Evolutionary conservation across 2,888 invertebrate genomes (phyloP), one percentile per base, ranked within the genome.

Genomic region (Dyspetes luteomarginatus): DNA sequence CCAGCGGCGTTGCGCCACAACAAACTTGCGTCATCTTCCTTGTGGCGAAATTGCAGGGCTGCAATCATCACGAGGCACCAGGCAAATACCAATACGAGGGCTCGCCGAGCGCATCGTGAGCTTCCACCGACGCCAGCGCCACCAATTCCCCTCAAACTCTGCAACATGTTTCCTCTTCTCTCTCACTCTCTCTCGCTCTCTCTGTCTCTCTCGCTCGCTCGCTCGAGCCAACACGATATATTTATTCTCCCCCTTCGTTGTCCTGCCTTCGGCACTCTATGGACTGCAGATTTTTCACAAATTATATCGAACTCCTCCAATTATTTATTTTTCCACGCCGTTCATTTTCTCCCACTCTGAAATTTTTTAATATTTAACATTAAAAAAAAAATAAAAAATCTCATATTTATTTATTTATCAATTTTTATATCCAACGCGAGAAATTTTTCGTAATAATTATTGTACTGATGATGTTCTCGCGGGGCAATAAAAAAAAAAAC

Each of bases 51-150:
- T 81, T 90, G 91, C 58, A 90, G 87, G 5, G 92, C 90, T 5
- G 92, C 92, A 72, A 93, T 91, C 86, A 93, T 92, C 81, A 93
- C 89, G 78, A 93, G 88, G 71, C 92, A 92, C 93, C 93, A 93
- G 5, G 92, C 90, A 72, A 93, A 89, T 43, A 92, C 90, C 78
- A 93, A 88, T 62, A 93, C 88, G 83, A 93, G 85, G 56, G 93
- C 90, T 80, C 93, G 93, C 41, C 93, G 92, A 80, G 92, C 88
- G 91, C 93, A 93, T 78, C 93, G 90, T 80, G 93, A 90, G 41
- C 89, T 85, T 41, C 89, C 81, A 17, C 85, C 85, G 30, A 85
- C 80, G 75, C 87, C n/a, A n/a, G n/a, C n/a, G n/a, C n/a, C n/a
- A n/a, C n/a, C n/a, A n/a, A n/a, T n/a, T n/a, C n/a, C n/a, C n/a